Conservation (phyloP, 2,888 invertebrate genomes). For the Plebejus argus region DNA sequence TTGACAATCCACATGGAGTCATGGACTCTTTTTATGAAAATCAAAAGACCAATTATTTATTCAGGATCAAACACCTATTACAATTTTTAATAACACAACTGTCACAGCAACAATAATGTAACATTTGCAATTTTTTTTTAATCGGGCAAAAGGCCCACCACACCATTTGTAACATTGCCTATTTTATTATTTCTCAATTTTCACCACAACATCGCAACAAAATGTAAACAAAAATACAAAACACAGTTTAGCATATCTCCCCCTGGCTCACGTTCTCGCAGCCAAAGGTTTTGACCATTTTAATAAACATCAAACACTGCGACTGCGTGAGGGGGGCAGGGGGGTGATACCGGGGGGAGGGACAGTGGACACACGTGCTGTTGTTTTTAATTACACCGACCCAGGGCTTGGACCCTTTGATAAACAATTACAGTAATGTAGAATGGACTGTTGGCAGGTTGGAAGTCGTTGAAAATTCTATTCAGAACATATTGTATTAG, state of each 20-base stretch:
- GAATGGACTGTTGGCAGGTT: neutral
- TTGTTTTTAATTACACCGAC: slow-evolving; percentile 13
- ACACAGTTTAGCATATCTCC: slow-evolving; percentile 32
- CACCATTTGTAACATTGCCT: too few relatives aligned
- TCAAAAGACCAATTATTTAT: too few relatives aligned
- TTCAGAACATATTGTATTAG: neutral
- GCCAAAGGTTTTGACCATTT: slow-evolving; percentile 61
- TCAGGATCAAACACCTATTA: too few relatives aligned
- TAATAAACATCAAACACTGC: slow-evolving; percentile 58
- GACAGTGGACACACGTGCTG: slow-evolving; percentile 1
- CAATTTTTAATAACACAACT: too few relatives aligned
- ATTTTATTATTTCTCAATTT: neutral
- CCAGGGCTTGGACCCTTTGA: slow-evolving; percentile 10
- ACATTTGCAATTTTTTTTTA: too few relatives aligned
- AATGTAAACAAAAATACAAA: neutral
- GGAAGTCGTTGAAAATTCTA: neutral
- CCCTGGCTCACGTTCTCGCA: slow-evolving; percentile 30
- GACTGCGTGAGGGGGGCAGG: neutral
- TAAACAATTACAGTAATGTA: slow-evolving; percentile 19
- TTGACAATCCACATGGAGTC: too few relatives aligned
- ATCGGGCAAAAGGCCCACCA: too few relatives aligned
- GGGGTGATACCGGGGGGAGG: neutral
- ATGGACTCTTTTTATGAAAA: too few relatives aligned
- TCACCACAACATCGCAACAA: neutral
- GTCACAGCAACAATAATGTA: too few relatives aligned